Conservation (phyloP, 2,888 invertebrate species). For the Idaea biselata region DNA sequence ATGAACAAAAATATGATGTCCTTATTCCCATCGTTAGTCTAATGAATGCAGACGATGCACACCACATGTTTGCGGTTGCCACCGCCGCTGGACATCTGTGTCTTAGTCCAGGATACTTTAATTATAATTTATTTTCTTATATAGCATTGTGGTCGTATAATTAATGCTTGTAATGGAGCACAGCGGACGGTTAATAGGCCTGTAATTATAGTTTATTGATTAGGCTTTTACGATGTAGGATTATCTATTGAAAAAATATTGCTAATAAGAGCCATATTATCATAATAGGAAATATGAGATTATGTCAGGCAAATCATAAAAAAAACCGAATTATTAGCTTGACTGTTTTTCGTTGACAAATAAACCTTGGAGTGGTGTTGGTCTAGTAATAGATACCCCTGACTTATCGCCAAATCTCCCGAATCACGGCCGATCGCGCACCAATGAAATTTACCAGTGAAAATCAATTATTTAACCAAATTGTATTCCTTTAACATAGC, state of each 20-base stretch:
- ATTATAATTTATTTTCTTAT: slow-evolving; percentile 18
- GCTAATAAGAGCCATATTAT: not conserved
- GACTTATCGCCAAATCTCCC: no score
- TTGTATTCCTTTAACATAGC: no score
- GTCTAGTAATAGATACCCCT: no score
- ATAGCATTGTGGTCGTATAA: not conserved
- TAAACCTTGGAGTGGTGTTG: no score
- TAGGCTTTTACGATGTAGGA: not conserved
- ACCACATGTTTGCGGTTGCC: slow-evolving; percentile 47
- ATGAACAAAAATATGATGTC: slow-evolving; percentile 14
- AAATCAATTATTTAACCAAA: no score
- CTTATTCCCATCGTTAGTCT: slow-evolving; percentile 27
- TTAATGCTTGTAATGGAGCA: not conserved
- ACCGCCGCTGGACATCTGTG: slow-evolving; percentile 38
- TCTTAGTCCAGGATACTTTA: slow-evolving; percentile 29
- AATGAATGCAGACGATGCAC: slow-evolving; percentile 31
- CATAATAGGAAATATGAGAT: not conserved
- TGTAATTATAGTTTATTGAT: not conserved
- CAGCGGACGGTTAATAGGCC: not conserved
- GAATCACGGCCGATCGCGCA: no score
- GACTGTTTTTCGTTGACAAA: no score
- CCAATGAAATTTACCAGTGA: no score
- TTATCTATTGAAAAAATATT: not conserved
- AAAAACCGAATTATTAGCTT: no score
- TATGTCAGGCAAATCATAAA: slow-evolving; percentile 12